Conservation (phyloP, 2,888 invertebrate species). For the Opisthograptis luteolata region DNA sequence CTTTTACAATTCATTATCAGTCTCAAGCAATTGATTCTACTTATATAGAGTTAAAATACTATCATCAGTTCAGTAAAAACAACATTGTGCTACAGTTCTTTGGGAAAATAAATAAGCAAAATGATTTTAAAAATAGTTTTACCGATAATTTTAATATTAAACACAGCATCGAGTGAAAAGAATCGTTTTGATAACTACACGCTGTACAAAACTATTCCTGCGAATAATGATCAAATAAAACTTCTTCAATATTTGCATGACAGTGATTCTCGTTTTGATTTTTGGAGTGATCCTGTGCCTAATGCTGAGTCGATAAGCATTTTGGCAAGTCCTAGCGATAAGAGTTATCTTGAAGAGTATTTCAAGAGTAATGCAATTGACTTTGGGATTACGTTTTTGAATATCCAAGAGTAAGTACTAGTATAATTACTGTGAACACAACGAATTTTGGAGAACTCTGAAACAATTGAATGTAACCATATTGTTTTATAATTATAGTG, state of each 20-base stretch:
- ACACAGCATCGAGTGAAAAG: conserved; percentile 44
- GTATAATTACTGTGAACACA: no score
- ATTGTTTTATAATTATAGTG: conserved; percentile 60
- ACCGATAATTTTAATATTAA: conserved; percentile 28
- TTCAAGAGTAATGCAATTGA: conserved; percentile 63
- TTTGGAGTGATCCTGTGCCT: conserved; percentile 66
- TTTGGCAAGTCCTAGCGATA: conserved; percentile 69
- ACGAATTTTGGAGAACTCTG: no score
- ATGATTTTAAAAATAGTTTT: conserved; percentile 41
- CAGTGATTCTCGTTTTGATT: conserved; percentile 68
- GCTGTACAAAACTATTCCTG: conserved; percentile 83
- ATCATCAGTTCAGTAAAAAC: conserved; percentile 7
- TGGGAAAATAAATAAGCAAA: conserved; percentile 14
- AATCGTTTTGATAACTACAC: conserved; percentile 67
- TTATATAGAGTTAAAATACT: not conserved
- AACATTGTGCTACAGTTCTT: not conserved
- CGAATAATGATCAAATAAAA: conserved; percentile 71
- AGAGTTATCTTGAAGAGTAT: conserved; percentile 57
- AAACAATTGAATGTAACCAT: no score
- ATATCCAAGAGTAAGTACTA: conserved; percentile 82
- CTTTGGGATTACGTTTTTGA: conserved; percentile 66
- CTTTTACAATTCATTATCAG: conserved; percentile 22
- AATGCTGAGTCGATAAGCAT: conserved; percentile 64
- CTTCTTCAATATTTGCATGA: conserved; percentile 74
- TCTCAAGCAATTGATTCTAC: conserved; percentile 2